Evolutionary conservation across 2,797 vertebrate species (phyloP).

Genomic region (Coccyzus lansbergi): DNA sequence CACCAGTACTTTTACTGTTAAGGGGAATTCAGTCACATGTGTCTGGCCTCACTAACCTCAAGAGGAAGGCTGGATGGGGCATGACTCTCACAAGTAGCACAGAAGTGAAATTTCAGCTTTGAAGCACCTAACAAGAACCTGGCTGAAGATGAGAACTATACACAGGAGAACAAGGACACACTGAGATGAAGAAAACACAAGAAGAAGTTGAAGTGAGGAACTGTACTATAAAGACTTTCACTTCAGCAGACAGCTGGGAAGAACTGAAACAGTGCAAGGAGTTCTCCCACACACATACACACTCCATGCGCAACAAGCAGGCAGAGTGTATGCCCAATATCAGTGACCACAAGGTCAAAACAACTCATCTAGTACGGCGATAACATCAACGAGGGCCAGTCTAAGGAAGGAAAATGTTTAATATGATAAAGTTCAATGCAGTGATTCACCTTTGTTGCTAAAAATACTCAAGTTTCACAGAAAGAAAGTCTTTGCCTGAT

Average conservation of each 20-base stretch:
- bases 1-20: not conserved
- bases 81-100: accelerated
- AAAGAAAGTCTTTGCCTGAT: not conserved
- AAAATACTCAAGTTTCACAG: not conserved
- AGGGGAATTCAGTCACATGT: not conserved
- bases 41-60: not conserved
- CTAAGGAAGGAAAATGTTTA: not conserved
- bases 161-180: not conserved
- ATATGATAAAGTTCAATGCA: not conserved
- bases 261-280: not conserved
- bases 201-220: constrained; percentile 38
- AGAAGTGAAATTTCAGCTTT: not conserved
- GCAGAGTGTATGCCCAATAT: not conserved
- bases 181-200: not conserved
- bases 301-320: not conserved
- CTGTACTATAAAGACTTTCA: not conserved
- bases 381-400: accelerated
- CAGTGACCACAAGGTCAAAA: not conserved
- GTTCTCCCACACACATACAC: not conserved
- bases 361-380: not conserved
- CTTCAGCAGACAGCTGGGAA: constrained; percentile 8
- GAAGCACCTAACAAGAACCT: not conserved
- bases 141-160: not conserved
- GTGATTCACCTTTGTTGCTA: not conserved
- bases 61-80: not conserved